Evolutionary conservation across 2,113 vertebrate species (phyloP), one percentile per base, ranked within the genome.

Genomic region (Speoplatyrhinus poulsoni): DNA sequence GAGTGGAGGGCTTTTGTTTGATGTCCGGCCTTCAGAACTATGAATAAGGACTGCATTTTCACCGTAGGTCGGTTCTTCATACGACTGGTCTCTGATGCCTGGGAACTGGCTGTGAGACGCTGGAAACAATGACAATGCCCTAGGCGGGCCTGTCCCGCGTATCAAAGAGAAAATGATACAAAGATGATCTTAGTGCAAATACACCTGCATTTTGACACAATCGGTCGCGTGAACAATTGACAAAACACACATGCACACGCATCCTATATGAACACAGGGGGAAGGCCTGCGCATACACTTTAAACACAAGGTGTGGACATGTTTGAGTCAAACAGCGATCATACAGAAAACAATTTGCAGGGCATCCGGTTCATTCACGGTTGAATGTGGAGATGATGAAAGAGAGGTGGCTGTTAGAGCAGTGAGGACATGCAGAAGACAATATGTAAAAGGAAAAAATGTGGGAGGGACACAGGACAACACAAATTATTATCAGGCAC

Each of bases 181-280:
- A 58, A 59, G 56, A 61, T 47, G 46, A 62, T 48, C 65, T 46
- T n/a, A 57, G 9, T 12, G 17, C 12, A 58, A 57, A 58, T 41
- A 58, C 65, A 58, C 65, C 36, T 32, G 54, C 54, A 48, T 16
- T 12, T 46, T 32, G 41, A 57, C 36, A 57, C 64, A 66, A 61
- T n/a, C 16, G 36, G 41, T 16, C 16, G 36, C 52, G 1, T 46
- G 52, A 15, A 41, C 10, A 36, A 46, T 41, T 19, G 9, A 52
- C 16, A n/a, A 54, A 12, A 66, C 13, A 54, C 64, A 55, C 62
- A 46, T n/a, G 7, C 52, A 56, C 64, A 36, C 50, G 11, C 32
- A 60, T 10, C 59, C 59, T n/a, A 46, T 15, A 60, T 46, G 36
- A 60, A 60, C 46, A 33, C 15, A 47, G 46, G 48, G 36, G 9